phyloP scores from a whole-genome alignment of 2,113 vertebrate species.

The Charina bottae region DNA sequence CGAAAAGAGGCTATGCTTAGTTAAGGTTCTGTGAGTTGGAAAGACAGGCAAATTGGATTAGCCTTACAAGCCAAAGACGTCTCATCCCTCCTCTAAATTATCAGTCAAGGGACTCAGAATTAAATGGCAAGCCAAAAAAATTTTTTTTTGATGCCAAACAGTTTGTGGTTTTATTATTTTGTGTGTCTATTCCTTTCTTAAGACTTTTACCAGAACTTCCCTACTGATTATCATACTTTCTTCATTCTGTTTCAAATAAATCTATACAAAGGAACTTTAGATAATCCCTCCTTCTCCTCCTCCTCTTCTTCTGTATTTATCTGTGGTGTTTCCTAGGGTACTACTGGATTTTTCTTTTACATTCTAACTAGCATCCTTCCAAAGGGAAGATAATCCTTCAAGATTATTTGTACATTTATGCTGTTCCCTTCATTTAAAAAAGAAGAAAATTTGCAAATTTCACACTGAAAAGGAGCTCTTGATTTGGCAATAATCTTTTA shows the following conservation, averaged over 20 bases:
- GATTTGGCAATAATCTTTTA: not conserved
- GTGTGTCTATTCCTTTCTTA: not conserved
- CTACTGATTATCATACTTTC: not conserved
- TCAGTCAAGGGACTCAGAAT: not conserved
- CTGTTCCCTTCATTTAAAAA: not conserved
- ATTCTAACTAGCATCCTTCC: not conserved
- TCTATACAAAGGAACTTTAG: not conserved
- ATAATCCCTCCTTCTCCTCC: not conserved
- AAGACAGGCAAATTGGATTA: not conserved
- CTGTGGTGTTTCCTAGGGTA: not conserved
- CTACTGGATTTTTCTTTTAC: not conserved
- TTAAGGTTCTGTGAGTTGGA: not conserved
- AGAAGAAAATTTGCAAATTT: not conserved
- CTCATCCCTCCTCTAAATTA: not conserved
- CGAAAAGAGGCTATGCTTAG: not conserved
- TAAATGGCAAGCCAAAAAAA: not conserved
- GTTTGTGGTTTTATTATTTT: not conserved
- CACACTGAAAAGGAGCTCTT: not conserved
- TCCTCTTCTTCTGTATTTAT: not conserved
- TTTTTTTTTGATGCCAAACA: not conserved
- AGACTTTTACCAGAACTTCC: not conserved
- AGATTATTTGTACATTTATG: not conserved
- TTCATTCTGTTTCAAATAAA: not conserved
- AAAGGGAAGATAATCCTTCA: not conserved
- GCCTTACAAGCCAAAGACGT: not conserved